These are phyloP conservation scores for Calameuta filiformis DNA, from an alignment of 2,888 invertebrate species.

Conservation along the genomic window DNA sequence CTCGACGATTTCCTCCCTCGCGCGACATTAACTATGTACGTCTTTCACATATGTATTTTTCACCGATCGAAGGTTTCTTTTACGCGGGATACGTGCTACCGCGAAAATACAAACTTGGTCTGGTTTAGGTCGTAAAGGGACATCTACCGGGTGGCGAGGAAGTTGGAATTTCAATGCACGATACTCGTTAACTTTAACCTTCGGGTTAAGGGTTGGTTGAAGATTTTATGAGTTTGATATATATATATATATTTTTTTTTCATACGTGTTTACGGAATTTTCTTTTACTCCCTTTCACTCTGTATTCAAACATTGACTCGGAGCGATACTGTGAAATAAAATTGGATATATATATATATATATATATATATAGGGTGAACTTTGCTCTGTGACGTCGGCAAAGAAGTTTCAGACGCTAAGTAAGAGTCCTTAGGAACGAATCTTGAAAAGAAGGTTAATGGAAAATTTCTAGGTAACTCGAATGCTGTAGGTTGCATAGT, in stretches of 20 bases:
- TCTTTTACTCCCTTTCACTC: not conserved
- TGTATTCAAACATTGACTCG: not conserved
- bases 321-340: not conserved
- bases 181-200: not conserved
- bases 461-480: not conserved
- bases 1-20: not conserved
- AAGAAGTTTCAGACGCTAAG: not conserved
- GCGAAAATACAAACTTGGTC: not conserved
- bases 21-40: not conserved
- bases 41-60: not conserved
- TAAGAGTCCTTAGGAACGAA: not conserved
- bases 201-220: not conserved
- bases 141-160: not conserved
- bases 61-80: not conserved
- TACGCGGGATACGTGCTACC: not conserved
- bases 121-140: not conserved
- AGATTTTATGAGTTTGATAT: not conserved
- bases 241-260: not conserved
- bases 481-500: not conserved
- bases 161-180: not conserved
- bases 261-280: too few species aligned
- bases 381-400: not conserved
- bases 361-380: not conserved
- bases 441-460: not conserved
- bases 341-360: too few species aligned